Evolutionary conservation across 2,888 invertebrate genomes (phyloP), one percentile per base, ranked within the genome.

Genomic region (Diaperis boleti): DNA sequence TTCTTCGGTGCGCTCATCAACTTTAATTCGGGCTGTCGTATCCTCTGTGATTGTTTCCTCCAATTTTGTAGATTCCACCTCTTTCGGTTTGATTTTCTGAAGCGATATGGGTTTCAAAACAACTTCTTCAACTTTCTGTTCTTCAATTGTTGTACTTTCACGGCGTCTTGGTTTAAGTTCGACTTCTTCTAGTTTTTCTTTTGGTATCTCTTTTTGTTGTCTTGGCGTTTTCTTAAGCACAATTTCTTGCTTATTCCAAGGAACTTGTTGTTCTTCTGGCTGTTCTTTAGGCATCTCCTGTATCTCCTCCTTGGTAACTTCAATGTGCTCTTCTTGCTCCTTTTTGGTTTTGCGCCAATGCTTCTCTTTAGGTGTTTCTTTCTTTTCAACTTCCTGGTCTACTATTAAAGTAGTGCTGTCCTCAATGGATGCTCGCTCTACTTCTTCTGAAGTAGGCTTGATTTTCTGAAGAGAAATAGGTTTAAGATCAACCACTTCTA

Each of bases 81-180:
- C 49, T 17, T 33, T 59, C 45, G 72, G 72, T 61, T 63, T 64
- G 45, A 57, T 29, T 59, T 59, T 59, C 26, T 64, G 35, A n/a
- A 52, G 22, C 26, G 56, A 15, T 18, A 73, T 64, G 17, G 75
- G 72, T 66, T 76, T 76, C 20, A 75, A 67, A 37, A 59, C 63
- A 20, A 70, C 66, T 54, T 69, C 60, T 67, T 79, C 60, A 69
- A 69, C 11, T 67, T 73, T 54, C 69, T 71, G 67, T 76, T 74
- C 77, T 14, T 71, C 65, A 39, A 61, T 55, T 29, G 76, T 71
- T 44, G 63, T 71, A 17, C 71, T 75, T 56, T 74, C 60, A 14
- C 59, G 62, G 52, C 61, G 22, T 11, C 56, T 26, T 26, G 69
- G 62, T 67, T 76, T 76, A n/a, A 74, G 66, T 54, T 63, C 57